A percentile compares a stretch with the other conserved stretches of the same genome.
Evolutionary conservation across 2,113 vertebrate species (phyloP).

Genomic region (Ceuthmochares aereus): DNA sequence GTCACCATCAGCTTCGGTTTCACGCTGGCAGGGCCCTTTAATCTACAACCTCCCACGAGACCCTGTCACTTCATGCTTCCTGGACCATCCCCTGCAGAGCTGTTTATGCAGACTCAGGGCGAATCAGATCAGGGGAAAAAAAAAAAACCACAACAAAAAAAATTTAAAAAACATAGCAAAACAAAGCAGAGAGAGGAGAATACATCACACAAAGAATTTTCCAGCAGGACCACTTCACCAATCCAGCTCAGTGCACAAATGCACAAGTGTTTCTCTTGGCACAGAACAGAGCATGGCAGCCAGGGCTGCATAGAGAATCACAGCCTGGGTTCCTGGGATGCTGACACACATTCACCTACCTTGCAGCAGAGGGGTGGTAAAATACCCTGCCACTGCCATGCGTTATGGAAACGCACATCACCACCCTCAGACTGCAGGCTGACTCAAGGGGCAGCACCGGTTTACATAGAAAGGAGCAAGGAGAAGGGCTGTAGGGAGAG

Average conservation of each 20-base stretch:
- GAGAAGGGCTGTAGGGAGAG: neutral
- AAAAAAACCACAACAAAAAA: neutral
- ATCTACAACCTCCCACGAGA: neutral
- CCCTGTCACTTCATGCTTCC: neutral
- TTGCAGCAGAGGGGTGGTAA: neutral
- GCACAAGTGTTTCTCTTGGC: constrained; percentile 58
- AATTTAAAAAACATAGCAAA: neutral
- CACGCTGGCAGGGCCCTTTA: neutral
- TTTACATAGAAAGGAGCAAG: neutral
- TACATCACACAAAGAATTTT: constrained; percentile 50
- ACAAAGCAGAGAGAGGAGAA: neutral
- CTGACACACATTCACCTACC: neutral
- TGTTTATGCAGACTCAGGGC: neutral
- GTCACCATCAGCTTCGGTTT: neutral
- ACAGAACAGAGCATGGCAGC: neutral
- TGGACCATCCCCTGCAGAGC: neutral
- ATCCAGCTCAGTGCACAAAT: neutral
- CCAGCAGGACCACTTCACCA: constrained; percentile 52
- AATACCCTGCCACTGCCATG: neutral
- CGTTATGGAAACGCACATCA: neutral
- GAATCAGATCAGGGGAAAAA: neutral
- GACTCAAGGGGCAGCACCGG: neutral
- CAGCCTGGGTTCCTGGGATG: neutral
- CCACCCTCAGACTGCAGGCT: neutral
- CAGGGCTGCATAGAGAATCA: neutral